Conservation (phyloP, 2,797 vertebrate species). For the Chelidonichthys spinosus region DNA sequence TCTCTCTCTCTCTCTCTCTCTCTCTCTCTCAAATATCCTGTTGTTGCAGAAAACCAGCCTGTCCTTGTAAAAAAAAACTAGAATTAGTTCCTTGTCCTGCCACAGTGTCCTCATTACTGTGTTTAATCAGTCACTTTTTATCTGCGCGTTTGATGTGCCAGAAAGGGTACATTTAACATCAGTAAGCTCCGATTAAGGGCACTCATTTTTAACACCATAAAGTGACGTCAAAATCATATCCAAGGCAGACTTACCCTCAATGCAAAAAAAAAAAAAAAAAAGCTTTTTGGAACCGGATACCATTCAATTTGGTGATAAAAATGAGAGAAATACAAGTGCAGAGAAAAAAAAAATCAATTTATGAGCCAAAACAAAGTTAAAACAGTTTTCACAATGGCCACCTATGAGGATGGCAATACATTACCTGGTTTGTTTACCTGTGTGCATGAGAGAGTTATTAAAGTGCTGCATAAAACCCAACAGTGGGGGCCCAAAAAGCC, state of each 20-base stretch:
- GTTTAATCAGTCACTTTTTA: conserved; percentile 74
- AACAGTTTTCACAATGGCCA: conserved; percentile 69
- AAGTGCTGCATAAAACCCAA: conserved; percentile 79
- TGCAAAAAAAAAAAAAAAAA: conserved; percentile 33
- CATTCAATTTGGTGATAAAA: conserved; percentile 48
- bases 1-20: not conserved
- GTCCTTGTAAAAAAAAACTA: conserved; percentile 52
- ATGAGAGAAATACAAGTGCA: conserved; percentile 13
- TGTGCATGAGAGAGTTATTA: conserved; percentile 85
- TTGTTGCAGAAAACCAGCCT: conserved; percentile 43
- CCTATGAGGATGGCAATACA: conserved; percentile 77
- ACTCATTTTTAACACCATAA: conserved; percentile 63
- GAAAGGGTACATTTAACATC: conserved; percentile 65
- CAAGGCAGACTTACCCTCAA: conserved; percentile 71
- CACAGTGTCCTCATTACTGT: conserved; percentile 64
- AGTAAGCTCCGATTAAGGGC: conserved; percentile 75
- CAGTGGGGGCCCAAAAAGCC: conserved; percentile 79
- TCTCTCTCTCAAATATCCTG: conserved; percentile 29
- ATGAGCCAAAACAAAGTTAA: conserved; percentile 58
- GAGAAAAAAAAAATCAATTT: conserved; percentile 28
- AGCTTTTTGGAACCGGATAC: conserved; percentile 19
- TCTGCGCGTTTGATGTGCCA: conserved; percentile 57
- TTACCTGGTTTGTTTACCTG: conserved; percentile 85
- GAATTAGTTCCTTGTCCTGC: conserved; percentile 59
- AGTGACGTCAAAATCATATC: conserved; percentile 68